These are phyloP conservation scores for Styela plicata DNA, from an alignment of 23 tunicate genomes.

Conservation along the genomic window DNA sequence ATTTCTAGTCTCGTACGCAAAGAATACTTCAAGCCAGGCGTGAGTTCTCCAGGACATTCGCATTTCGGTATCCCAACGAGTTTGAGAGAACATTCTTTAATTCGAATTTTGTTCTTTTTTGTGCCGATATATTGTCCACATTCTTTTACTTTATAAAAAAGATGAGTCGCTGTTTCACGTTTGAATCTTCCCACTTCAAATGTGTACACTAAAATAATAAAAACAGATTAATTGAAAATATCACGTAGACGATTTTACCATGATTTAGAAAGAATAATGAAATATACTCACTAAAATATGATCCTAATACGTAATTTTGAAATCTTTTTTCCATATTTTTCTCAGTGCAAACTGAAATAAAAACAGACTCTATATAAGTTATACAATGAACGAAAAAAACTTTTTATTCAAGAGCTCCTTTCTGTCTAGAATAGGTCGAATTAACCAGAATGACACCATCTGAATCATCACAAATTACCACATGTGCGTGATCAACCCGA, in stretches of 20 bases:
- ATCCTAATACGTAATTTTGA: no score
- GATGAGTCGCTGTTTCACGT: neutral
- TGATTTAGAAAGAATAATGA: no score
- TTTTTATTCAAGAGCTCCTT: no score
- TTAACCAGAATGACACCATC: no score
- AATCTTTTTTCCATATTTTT: neutral
- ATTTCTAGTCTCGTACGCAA: neutral
- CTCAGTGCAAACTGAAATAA: neutral
- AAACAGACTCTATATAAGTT: no score
- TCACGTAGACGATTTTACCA: no score
- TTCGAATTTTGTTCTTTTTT: neutral
- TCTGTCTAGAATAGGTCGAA: no score
- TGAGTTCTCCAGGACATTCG: neutral
- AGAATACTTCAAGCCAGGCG: neutral
- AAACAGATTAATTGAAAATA: neutral
- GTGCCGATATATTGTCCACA: neutral
- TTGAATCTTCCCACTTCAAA: neutral
- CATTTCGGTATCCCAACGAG: neutral
- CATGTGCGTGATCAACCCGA: no score
- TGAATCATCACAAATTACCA: no score
- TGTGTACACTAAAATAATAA: neutral
- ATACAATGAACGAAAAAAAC: no score
- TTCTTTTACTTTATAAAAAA: neutral
- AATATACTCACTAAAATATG: no score
- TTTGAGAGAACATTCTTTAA: neutral